Conservation (phyloP, 1,140 invertebrate species). For the Probaryconus sp. region DNA sequence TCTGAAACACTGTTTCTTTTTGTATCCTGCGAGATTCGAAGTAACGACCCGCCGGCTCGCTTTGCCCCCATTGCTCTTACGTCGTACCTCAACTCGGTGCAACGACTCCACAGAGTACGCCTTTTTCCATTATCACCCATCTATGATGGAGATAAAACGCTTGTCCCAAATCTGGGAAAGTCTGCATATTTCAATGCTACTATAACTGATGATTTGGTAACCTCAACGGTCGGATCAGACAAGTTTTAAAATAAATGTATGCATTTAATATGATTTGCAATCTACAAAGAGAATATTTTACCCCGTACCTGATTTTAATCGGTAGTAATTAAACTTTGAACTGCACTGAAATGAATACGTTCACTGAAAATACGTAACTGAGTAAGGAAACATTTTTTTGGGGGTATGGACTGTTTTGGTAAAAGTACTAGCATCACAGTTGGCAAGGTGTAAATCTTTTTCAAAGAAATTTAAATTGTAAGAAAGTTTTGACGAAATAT, state of each 20-base stretch:
- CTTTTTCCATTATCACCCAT: slow-evolving; percentile 49
- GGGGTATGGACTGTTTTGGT: no score
- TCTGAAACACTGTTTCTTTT: slow-evolving; percentile 56
- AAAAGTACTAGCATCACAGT: no score
- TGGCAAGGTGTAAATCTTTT: no score
- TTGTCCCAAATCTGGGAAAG: slow-evolving; percentile 27
- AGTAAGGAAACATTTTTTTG: no score
- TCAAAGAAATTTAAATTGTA: no score
- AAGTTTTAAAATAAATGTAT: no score
- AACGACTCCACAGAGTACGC: slow-evolving; percentile 33
- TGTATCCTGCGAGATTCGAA: slow-evolving; percentile 57
- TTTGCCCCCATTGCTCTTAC: slow-evolving; percentile 48
- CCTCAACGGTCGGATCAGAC: background rate
- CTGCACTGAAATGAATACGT: no score
- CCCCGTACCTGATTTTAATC: no score
- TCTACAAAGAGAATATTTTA: no score
- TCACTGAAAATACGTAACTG: no score
- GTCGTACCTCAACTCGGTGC: slow-evolving; percentile 23
- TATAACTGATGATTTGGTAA: slow-evolving; percentile 11
- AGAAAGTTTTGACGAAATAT: slow-evolving; percentile 62
- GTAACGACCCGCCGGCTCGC: slow-evolving; percentile 58
- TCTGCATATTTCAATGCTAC: slow-evolving; percentile 1
- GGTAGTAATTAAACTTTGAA: no score
- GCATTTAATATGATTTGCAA: no score
- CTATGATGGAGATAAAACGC: slow-evolving; percentile 42